A percentile compares a stretch with the other conserved stretches of the same genome.
Conservation (phyloP, 2,888 invertebrate genomes). For the Orgyia antiqua region DNA sequence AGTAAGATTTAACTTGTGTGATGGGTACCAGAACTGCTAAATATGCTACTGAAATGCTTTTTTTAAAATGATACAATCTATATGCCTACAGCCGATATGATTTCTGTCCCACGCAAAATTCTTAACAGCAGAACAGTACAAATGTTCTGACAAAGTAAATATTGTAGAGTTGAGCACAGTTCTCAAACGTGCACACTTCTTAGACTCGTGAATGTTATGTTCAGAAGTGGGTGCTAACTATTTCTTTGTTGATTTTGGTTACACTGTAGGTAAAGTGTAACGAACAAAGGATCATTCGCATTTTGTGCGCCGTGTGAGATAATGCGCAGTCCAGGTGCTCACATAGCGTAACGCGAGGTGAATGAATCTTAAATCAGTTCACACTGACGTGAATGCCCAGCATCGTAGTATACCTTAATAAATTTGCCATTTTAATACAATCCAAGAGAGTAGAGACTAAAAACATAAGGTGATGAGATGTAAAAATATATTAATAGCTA, state of each 20-base stretch:
- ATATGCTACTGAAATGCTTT: no score
- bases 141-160: slow-evolving; percentile 53
- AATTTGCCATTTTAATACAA: no score
- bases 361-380: slow-evolving; percentile 67
- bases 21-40: no score
- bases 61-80: no score
- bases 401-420: slow-evolving; percentile 21
- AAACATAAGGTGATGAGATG: no score
- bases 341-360: slow-evolving; percentile 66
- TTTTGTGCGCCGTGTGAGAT: slow-evolving; percentile 55
- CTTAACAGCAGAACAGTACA: slow-evolving; percentile 42
- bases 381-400: slow-evolving; percentile 34
- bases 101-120: no score
- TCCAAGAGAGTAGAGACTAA: no score
- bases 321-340: slow-evolving; percentile 57
- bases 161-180: slow-evolving; percentile 49
- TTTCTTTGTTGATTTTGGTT: slow-evolving; percentile 52
- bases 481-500: no score
- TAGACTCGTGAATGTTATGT: slow-evolving; percentile 48
- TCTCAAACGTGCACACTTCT: slow-evolving; percentile 38
- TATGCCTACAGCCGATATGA: no score
- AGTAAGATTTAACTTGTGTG: no score
- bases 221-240: slow-evolving; percentile 60
- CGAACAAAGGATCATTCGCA: slow-evolving; percentile 70
- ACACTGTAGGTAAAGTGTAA: slow-evolving; percentile 60